Conservation (phyloP, 2,797 vertebrate genomes). For the Pangasius krempfi region DNA sequence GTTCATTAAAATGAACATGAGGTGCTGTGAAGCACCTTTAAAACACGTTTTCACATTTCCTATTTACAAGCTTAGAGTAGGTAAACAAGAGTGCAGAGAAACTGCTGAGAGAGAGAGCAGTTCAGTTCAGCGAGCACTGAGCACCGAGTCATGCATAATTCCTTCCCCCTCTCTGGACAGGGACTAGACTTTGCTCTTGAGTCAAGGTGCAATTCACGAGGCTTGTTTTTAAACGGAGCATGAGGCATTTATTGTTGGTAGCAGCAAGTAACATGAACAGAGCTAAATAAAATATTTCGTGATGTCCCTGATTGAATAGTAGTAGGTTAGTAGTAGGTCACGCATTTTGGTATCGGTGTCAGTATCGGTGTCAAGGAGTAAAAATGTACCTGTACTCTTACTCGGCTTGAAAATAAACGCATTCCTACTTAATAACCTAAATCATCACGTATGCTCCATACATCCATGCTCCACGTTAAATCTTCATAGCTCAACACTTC, state of each 20-base stretch:
- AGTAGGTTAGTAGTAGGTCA: neutral
- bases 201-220: neutral
- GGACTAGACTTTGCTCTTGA: neutral
- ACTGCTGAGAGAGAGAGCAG: neutral
- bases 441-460: neutral
- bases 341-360: neutral
- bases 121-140: neutral
- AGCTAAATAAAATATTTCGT: neutral
- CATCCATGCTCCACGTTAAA: neutral
- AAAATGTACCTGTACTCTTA: neutral
- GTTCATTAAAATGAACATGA: no score
- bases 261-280: neutral
- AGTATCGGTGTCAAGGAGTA: neutral
- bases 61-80: neutral
- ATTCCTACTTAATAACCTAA: neutral
- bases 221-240: neutral
- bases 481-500: neutral
- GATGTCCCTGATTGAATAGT: neutral
- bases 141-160: neutral
- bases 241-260: neutral
- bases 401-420: no score
- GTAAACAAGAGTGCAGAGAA: neutral
- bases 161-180: neutral
- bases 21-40: no score
- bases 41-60: no score